Evolutionary conservation across 2,888 invertebrate genomes (phyloP).

Genomic region (Archaeoteleia sp.): DNA sequence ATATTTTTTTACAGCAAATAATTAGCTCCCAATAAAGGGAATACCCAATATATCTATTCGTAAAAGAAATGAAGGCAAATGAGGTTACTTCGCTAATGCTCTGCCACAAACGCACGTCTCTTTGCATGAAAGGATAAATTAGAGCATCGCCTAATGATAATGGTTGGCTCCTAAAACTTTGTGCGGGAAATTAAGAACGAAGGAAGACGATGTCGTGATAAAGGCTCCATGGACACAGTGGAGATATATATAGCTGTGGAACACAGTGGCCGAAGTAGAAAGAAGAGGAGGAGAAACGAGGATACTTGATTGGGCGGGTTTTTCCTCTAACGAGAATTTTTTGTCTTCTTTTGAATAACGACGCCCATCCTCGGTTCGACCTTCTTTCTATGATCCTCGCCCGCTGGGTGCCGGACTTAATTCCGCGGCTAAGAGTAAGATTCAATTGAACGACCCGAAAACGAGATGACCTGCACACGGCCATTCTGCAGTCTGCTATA

Average conservation of each 20-base stretch:
- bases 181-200: slow-evolving; percentile 42
- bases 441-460: slow-evolving; percentile 38
- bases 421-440: slow-evolving; percentile 19
- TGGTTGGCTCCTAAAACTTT: slow-evolving; percentile 41
- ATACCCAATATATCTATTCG: not conserved
- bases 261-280: slow-evolving; percentile 32
- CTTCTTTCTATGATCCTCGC: not conserved
- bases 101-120: slow-evolving; percentile 20
- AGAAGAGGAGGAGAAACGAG: slow-evolving; percentile 26
- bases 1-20: no score
- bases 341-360: slow-evolving; percentile 33
- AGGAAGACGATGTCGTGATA: slow-evolving; percentile 36
- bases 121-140: slow-evolving; percentile 42
- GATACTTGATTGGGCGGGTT: slow-evolving; percentile 34
- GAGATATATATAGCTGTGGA: slow-evolving; percentile 22
- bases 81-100: slow-evolving; percentile 28
- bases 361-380: not conserved
- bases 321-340: slow-evolving; percentile 32
- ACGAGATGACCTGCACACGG: slow-evolving; percentile 22
- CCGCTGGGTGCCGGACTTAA: slow-evolving; percentile 18
- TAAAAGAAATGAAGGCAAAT: slow-evolving; percentile 13
- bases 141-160: slow-evolving; percentile 47
- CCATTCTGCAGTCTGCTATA: not conserved
- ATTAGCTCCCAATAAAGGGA: not conserved
- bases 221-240: slow-evolving; percentile 26